Conservation (phyloP, 2,113 vertebrate genomes). For the Erinaceus europaeus region DNA sequence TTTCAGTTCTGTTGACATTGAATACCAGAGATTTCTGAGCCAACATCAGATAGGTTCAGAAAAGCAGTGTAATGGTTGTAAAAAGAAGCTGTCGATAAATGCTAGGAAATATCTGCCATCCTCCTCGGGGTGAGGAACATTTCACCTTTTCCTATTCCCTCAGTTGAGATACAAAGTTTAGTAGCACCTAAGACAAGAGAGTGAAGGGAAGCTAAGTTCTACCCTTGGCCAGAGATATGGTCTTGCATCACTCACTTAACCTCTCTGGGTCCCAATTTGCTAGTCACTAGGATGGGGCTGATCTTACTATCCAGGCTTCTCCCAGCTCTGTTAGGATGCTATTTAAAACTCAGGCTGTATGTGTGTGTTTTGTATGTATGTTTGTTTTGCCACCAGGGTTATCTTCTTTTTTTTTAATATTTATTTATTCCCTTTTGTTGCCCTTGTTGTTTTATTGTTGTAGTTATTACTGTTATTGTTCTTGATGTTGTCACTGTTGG, state of each 20-base stretch:
- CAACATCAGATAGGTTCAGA: background rate
- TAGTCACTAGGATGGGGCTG: background rate
- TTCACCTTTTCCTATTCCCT: background rate
- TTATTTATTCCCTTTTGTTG: too few relatives aligned
- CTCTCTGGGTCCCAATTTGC: background rate
- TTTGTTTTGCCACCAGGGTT: too few relatives aligned
- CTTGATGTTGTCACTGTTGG: too few relatives aligned
- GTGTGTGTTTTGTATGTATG: too few relatives aligned
- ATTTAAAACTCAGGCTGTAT: too few relatives aligned
- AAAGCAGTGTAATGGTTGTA: background rate
- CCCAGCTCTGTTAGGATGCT: background rate
- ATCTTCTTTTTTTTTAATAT: too few relatives aligned
- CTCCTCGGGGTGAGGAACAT: background rate
- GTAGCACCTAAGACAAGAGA: background rate
- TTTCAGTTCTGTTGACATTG: background rate
- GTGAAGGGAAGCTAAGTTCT: background rate
- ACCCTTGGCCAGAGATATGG: background rate
- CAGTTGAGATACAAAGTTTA: background rate
- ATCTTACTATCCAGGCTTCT: background rate
- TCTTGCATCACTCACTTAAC: background rate
- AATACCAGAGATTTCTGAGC: constrained; percentile 16
- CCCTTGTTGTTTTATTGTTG: too few relatives aligned
- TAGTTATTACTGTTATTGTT: too few relatives aligned
- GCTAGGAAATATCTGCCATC: background rate
- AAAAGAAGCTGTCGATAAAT: background rate